Evolutionary conservation across 2,797 vertebrate genomes (phyloP).

Genomic region (Siniperca undulata): DNA sequence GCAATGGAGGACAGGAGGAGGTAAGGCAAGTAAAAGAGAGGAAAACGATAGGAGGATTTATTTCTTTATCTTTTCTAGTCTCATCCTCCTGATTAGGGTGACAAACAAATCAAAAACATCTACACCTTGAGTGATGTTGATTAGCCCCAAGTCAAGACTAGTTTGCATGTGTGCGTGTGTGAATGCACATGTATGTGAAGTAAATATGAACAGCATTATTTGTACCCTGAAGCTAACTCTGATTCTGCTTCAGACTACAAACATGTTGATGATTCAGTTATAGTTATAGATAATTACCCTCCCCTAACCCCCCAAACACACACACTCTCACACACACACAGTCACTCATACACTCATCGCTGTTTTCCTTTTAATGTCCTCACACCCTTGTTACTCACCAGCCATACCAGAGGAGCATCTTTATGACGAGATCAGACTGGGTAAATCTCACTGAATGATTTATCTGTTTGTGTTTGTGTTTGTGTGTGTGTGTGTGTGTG

Average conservation of each 20-base stretch:
- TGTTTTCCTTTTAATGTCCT: conserved; percentile 52
- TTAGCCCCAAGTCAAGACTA: conserved; percentile 3
- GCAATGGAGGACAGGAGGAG: conserved; percentile 42
- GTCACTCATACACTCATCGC: conserved; percentile 39
- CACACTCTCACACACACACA: neutral
- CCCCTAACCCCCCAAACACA: conserved; percentile 3
- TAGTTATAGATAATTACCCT: conserved; percentile 24
- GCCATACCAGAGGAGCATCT: conserved; percentile 62
- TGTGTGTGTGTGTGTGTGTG: neutral
- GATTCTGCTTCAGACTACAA: conserved; percentile 16
- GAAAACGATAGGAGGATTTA: conserved; percentile 1
- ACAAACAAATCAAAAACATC: conserved; percentile 30
- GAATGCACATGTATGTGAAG: conserved; percentile 6
- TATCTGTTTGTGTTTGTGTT: conserved; percentile 39
- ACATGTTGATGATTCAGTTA: conserved; percentile 40
- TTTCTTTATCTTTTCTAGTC: conserved; percentile 14
- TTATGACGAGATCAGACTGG: conserved; percentile 71
- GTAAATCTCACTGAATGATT: conserved; percentile 63
- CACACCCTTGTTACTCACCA: conserved; percentile 56
- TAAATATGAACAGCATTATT: conserved; percentile 15
- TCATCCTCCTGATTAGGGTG: conserved; percentile 16
- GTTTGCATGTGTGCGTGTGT: neutral
- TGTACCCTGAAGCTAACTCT: conserved; percentile 14
- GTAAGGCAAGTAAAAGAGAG: conserved; percentile 43
- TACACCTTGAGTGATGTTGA: neutral